phyloP scores from a whole-genome alignment of 2,113 vertebrate species.

The Hippocampus abdominalis region DNA sequence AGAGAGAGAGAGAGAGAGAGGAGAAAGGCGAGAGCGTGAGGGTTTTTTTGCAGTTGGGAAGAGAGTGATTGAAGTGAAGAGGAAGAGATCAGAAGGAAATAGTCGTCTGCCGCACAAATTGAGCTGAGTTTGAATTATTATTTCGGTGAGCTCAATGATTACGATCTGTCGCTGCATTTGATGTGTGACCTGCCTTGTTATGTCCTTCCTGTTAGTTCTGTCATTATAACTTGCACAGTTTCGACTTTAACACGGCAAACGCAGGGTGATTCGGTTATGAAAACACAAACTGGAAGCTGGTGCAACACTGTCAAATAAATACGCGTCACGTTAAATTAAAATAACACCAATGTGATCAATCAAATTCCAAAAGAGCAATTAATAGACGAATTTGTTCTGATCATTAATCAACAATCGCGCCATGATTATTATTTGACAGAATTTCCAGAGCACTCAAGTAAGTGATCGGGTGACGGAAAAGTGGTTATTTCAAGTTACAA shows the following conservation, averaged over 20 bases:
- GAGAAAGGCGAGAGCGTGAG: conserved; percentile 23
- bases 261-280: background rate
- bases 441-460: no score
- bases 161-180: conserved; percentile 16
- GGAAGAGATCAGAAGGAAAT: conserved; percentile 58
- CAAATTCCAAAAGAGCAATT: no score
- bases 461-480: background rate
- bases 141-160: background rate
- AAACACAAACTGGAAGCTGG: background rate
- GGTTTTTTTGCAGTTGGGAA: conserved; percentile 40
- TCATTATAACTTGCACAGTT: conserved; percentile 1
- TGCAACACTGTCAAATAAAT: no score
- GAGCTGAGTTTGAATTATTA: background rate
- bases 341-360: no score
- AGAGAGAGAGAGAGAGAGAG: background rate
- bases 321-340: no score
- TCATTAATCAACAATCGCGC: background rate
- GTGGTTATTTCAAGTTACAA: background rate
- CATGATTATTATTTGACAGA: conserved; percentile 3
- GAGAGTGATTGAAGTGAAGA: conserved; percentile 58
- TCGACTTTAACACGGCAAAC: background rate
- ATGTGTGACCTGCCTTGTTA: conserved; percentile 18
- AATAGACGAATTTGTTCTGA: background rate
- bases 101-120: conserved; percentile 22
- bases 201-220: background rate